phyloP scores from a whole-genome alignment of 2,113 vertebrate species.

The human region GRCh38 chr18:27767501-27768000 shows the following conservation, averaged over 20 bases:
- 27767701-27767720: neutral
- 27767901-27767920: neutral
- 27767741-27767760: neutral
- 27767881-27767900: neutral
- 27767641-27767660: neutral
- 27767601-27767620: neutral
- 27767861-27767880: neutral
- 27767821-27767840: neutral
- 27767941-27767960: neutral
- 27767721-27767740: neutral
- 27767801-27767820: neutral
- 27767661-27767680: neutral
- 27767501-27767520: neutral
- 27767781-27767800: neutral
- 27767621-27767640: neutral
- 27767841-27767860: neutral
- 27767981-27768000: neutral
- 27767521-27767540: neutral
- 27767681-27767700: neutral
- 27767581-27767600: neutral
- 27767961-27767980: slow-evolving; percentile 56
- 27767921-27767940: neutral
- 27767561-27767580: neutral
- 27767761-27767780: no score
- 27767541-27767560: neutral